These are phyloP conservation scores for Oreochromis grahami DNA, from an alignment of 2,797 vertebrate genomes.

Conservation along the genomic window DNA sequence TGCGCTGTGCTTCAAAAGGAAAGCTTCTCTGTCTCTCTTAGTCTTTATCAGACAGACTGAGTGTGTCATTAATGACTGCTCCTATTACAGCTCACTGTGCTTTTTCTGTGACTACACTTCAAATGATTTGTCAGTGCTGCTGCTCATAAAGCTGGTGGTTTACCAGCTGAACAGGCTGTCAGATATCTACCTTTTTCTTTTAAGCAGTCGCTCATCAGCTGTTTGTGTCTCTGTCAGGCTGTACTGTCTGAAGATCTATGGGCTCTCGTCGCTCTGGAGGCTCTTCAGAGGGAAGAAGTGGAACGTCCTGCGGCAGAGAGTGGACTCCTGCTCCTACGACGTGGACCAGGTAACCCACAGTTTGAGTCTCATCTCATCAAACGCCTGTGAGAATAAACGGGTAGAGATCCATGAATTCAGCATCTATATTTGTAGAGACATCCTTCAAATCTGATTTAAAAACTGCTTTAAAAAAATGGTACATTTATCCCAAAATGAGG, in stretches of 20 bases:
- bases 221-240: constrained; percentile 71
- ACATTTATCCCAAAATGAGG: not conserved
- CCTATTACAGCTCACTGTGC: fast-evolving
- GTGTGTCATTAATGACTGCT: not conserved
- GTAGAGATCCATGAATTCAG: not conserved
- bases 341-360: constrained; percentile 86
- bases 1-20: not conserved
- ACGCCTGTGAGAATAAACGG: not conserved
- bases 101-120: not conserved
- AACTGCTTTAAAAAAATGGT: not conserved
- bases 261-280: constrained; percentile 93
- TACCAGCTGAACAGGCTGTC: not conserved
- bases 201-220: not conserved
- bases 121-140: not conserved
- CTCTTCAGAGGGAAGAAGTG: constrained; percentile 98
- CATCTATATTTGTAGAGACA: not conserved
- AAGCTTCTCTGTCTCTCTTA: not conserved
- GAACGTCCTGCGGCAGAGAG: constrained; percentile 93
- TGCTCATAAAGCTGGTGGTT: not conserved
- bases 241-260: constrained; percentile 93
- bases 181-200: not conserved
- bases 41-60: not conserved
- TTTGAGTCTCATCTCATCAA: not conserved
- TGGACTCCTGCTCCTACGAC: constrained; percentile 98
- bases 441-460: not conserved